A percentile compares a stretch with the other conserved stretches of the same genome.
These are phyloP conservation scores for Halcyon leucocephala DNA, from an alignment of 2,797 vertebrate genomes.

Conservation along the genomic window DNA sequence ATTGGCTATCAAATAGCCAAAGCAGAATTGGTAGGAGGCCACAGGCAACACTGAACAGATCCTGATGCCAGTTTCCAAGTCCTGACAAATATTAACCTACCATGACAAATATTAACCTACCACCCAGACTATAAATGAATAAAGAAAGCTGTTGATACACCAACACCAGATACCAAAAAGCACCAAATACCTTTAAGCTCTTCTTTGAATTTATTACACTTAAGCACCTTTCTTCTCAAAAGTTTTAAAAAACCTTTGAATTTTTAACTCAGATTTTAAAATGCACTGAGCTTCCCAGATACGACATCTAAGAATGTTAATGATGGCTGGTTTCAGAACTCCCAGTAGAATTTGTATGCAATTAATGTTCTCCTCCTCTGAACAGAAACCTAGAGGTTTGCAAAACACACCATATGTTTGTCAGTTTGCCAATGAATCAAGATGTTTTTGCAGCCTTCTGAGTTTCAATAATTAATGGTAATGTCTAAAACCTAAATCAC, in stretches of 20 bases:
- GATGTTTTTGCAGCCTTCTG: conserved; percentile 82
- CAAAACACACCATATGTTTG: conserved; percentile 85
- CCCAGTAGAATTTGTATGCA: conserved; percentile 79
- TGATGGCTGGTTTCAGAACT: conserved; percentile 73
- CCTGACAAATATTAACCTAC: conserved; percentile 30
- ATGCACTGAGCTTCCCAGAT: conserved; percentile 61
- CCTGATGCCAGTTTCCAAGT: conserved; percentile 30
- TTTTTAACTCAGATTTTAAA: conserved; percentile 67
- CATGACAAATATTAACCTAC: conserved; percentile 46
- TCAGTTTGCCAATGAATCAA: conserved; percentile 86
- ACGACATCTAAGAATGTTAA: conserved; percentile 72
- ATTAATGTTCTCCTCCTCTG: conserved; percentile 80
- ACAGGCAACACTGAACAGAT: conserved; percentile 33
- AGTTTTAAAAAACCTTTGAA: conserved; percentile 51
- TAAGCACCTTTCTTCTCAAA: conserved; percentile 19
- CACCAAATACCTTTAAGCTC: neutral
- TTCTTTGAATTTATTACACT: neutral
- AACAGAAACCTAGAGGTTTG: conserved; percentile 80
- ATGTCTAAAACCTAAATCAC: conserved; percentile 83
- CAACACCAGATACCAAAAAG: neutral
- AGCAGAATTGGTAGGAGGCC: conserved; percentile 3
- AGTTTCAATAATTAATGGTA: conserved; percentile 85
- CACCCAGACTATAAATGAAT: conserved; percentile 22
- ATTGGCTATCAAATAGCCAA: conserved; percentile 1
- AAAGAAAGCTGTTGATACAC: conserved; percentile 20